phyloP scores from a whole-genome alignment of 2,113 vertebrate species.

The Lathamus discolor region DNA sequence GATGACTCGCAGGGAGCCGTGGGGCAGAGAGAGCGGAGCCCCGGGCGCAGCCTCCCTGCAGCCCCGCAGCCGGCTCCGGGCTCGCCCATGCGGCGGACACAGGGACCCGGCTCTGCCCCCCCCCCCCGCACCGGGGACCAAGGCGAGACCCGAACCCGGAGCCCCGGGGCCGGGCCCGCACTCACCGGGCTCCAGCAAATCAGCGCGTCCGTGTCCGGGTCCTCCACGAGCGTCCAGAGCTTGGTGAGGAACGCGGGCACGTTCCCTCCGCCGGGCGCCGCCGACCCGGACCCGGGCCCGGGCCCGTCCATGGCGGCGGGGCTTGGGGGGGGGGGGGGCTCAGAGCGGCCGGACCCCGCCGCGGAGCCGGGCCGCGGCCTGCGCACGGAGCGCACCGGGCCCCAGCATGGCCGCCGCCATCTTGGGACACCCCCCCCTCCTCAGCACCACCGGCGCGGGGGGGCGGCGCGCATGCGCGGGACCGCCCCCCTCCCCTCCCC shows the following conservation, averaged over 20 bases:
- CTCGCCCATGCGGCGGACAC: too few species aligned
- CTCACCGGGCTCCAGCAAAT: constrained; percentile 95
- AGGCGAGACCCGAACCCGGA: too few species aligned
- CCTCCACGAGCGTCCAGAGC: constrained; percentile 92
- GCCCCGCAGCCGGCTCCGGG: too few species aligned
- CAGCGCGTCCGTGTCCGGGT: constrained; percentile 88
- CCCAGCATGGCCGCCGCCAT: constrained; percentile 71
- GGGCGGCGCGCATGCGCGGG: not conserved
- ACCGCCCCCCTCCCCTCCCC: too few species aligned
- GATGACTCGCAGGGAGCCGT: too few species aligned
- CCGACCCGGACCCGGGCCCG: constrained; percentile 13
- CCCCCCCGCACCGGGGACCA: too few species aligned
- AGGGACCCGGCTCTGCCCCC: too few species aligned
- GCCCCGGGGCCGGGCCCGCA: too few species aligned
- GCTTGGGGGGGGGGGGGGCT: not conserved
- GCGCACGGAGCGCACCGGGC: not conserved
- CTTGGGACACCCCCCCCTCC: constrained; percentile 59
- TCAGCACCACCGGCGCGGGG: not conserved
- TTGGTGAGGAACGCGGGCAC: constrained; percentile 94
- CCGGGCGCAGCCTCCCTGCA: too few species aligned
- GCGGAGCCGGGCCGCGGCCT: not conserved
- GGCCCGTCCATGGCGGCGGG: not conserved
- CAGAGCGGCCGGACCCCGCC: not conserved
- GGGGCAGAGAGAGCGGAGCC: too few species aligned
- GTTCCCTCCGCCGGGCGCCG: constrained; percentile 73